Base-by-base conservation (phyloP, 2,888 invertebrate genomes). In the Drosophila hawaiiensis region DNA sequence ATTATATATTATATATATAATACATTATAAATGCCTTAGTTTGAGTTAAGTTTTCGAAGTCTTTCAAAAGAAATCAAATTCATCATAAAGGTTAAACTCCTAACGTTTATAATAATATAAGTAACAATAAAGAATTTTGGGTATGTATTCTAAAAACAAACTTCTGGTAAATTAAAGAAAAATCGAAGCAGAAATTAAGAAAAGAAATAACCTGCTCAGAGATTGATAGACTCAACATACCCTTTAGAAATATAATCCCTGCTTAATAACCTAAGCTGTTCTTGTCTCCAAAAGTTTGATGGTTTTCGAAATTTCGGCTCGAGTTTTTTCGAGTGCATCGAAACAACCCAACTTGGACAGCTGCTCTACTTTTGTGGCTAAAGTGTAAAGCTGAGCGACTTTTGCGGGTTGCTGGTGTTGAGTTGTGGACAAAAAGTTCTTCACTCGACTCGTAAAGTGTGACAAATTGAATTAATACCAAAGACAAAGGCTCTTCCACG, bases 401-500 rank as follows among this genome's bases (percentile, higher is more conserved):
- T 43, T 52, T 52, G 54, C 22, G 71, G 72, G 25, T 31, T 33
- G 31, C 3, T 50, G 59, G 14, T n/a, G 47, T n/a, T 14, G 49
- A 28, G 43, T 68, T 69, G 71, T 41, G 62, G 63, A 19, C 50
- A 43, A 52, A 80, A 77, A 73, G 70, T 82, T 82, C 78, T 77
- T 84, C 85, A 82, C 80, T 87, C 86, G 84, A 82, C 77, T 87
- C 86, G 84, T 74, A 81, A 83, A 90, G 87, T 89, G 89, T 89
- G 90, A 89, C 89, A 89, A 89, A 89, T 90, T 89, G 87, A 89
- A 89, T 89, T 89, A 89, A 85, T 89, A 84, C 84, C 83, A 87
- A 82, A 78, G 72, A 55, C 41, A 58, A 58, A 58, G 62, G 47
- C 47, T 9, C 47, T 47, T 25, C 22, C 16, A 9, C 47, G 1